These are phyloP conservation scores for Calypte anna DNA, from an alignment of 2,113 vertebrate genomes.

Conservation along the genomic window DNA sequence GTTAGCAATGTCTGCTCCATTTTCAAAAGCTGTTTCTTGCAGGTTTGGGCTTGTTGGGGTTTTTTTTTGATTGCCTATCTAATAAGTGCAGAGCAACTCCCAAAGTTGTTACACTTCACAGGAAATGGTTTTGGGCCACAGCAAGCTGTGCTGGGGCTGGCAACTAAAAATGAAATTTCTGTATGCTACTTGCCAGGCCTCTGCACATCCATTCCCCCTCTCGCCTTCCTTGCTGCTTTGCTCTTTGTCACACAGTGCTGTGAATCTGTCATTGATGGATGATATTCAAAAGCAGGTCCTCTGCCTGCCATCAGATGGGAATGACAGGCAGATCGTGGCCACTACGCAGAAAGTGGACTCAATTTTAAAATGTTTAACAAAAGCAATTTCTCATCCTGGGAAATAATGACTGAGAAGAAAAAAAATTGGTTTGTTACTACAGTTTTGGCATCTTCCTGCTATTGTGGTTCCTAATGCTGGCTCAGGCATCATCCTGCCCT, in stretches of 20 bases:
- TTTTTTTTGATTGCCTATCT: neutral
- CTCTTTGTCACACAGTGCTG: neutral
- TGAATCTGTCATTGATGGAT: constrained; percentile 31
- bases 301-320: fast-evolving
- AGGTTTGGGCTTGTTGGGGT: neutral
- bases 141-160: constrained; percentile 41
- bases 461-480: fast-evolving
- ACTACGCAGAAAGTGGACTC: neutral
- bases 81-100: constrained; percentile 19
- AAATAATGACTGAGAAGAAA: constrained; percentile 2
- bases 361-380: neutral
- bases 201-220: neutral
- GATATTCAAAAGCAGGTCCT: neutral
- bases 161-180: constrained; percentile 40
- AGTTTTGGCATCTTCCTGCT: neutral
- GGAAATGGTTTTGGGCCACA: constrained; percentile 31
- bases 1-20: neutral
- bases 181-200: neutral
- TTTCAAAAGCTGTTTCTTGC: neutral
- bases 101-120: constrained; percentile 22
- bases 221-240: neutral
- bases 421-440: neutral
- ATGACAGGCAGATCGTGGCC: neutral
- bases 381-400: neutral
- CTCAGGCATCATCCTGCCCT: neutral